Evolutionary conservation across 2,888 invertebrate species (phyloP).

Genomic region (Zeuzera pyrina): DNA sequence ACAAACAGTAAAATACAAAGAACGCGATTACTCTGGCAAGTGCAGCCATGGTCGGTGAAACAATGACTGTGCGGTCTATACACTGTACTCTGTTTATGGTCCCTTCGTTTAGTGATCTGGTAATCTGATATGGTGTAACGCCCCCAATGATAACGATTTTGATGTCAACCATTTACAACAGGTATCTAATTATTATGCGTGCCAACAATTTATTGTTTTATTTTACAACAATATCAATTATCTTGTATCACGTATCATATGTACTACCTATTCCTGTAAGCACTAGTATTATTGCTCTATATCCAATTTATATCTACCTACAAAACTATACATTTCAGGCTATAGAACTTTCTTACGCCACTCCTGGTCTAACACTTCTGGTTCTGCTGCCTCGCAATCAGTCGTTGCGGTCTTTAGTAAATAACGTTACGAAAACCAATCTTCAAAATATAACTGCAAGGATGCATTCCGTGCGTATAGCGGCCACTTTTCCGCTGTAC

Average conservation of each 20-base stretch:
- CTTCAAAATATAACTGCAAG: conserved; percentile 23
- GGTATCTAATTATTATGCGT: too few relatives aligned
- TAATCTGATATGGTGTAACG: too few relatives aligned
- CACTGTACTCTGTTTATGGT: too few relatives aligned
- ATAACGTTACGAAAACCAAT: conserved; percentile 23
- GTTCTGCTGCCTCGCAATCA: conserved; percentile 43
- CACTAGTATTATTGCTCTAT: too few relatives aligned
- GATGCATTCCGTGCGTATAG: conserved; percentile 37
- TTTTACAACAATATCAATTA: too few relatives aligned
- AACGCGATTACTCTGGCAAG: conserved; percentile 19
- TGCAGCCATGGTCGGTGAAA: conserved; percentile 23
- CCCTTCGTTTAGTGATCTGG: too few relatives aligned
- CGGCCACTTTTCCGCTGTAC: conserved; percentile 50
- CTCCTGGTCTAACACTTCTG: conserved; percentile 43
- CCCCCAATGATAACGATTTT: too few relatives aligned
- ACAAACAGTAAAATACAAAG: conserved; percentile 17
- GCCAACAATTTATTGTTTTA: too few relatives aligned
- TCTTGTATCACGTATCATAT: too few relatives aligned
- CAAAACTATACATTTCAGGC: conserved; percentile 46
- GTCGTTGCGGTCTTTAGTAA: conserved; percentile 32
- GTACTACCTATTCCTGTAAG: too few relatives aligned
- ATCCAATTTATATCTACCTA: too few relatives aligned
- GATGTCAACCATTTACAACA: too few relatives aligned
- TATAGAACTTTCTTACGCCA: conserved; percentile 52
- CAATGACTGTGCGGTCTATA: conserved; percentile 1